These are phyloP conservation scores for Archivesica marissinica DNA, from an alignment of 1,140 invertebrate species.

Conservation along the genomic window DNA sequence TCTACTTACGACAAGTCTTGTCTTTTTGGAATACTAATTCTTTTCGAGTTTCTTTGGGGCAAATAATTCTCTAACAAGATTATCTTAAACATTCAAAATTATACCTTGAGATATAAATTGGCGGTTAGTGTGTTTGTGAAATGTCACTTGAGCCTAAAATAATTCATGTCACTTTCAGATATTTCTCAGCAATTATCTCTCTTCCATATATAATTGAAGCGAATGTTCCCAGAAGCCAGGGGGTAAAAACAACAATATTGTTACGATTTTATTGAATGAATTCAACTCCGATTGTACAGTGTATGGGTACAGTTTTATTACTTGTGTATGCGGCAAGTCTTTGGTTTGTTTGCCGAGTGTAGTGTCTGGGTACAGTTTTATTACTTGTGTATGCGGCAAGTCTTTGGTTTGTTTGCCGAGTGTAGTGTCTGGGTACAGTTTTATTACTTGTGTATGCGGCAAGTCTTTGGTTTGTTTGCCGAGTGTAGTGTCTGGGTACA, in stretches of 20 bases:
- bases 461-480: no score
- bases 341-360: no score
- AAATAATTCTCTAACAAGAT: conserved; percentile 35
- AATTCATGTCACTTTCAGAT: conserved; percentile 55
- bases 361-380: no score
- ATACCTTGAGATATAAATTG: conserved; percentile 49
- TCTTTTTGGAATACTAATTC: conserved; percentile 52
- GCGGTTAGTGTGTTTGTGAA: conserved; percentile 14
- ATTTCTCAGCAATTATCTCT: conserved; percentile 20
- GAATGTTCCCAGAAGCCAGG: neutral
- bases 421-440: no score
- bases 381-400: no score
- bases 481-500: no score
- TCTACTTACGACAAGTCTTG: conserved; percentile 32
- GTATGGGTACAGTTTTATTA: no score
- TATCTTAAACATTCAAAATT: conserved; percentile 61
- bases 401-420: no score
- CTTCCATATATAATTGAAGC: conserved; percentile 8
- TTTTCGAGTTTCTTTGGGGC: conserved; percentile 23
- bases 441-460: no score
- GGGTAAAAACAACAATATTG: conserved; percentile 14
- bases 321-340: no score
- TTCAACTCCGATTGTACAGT: neutral
- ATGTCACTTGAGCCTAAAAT: conserved; percentile 44
- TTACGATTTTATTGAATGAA: conserved; percentile 2